Evolutionary conservation across 2,888 invertebrate genomes (phyloP).

Genomic region (Sabellastarte sp.): DNA sequence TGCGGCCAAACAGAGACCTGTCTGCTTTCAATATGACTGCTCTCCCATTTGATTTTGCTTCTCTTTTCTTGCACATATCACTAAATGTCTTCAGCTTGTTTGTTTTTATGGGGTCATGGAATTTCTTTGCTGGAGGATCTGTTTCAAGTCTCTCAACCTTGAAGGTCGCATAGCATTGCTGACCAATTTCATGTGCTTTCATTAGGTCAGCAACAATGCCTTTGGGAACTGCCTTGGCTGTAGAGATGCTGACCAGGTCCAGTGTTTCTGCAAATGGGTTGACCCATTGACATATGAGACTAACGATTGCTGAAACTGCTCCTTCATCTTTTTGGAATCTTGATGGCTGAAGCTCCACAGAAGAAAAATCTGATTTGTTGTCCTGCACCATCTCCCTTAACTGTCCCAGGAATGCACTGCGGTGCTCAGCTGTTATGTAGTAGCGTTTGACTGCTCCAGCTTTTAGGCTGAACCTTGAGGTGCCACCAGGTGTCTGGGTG

Average conservation of each 20-base stretch:
- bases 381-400: background rate
- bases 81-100: conserved; percentile 22
- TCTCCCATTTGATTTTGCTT: conserved; percentile 4
- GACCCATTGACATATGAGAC: too few relatives aligned
- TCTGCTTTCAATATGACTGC: conserved; percentile 7
- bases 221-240: conserved; percentile 1
- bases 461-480: conserved; percentile 9
- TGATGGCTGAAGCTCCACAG: too few relatives aligned
- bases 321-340: conserved; percentile 19
- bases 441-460: background rate
- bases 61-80: conserved; percentile 5
- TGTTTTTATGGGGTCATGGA: conserved; percentile 26
- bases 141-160: conserved; percentile 21
- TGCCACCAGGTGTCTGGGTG: conserved; percentile 21
- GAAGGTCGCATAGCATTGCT: conserved; percentile 22
- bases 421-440: conserved; percentile 3
- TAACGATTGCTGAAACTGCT: conserved; percentile 8
- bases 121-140: conserved; percentile 16
- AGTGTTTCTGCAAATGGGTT: conserved; percentile 7
- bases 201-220: conserved; percentile 13
- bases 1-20: conserved; percentile 19
- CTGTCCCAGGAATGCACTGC: background rate
- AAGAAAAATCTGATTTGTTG: too few relatives aligned
- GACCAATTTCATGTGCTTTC: conserved; percentile 20
- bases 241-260: too few relatives aligned